Conservation (phyloP, 2,797 vertebrate genomes). For the Pseudomugil gertrudae region DNA sequence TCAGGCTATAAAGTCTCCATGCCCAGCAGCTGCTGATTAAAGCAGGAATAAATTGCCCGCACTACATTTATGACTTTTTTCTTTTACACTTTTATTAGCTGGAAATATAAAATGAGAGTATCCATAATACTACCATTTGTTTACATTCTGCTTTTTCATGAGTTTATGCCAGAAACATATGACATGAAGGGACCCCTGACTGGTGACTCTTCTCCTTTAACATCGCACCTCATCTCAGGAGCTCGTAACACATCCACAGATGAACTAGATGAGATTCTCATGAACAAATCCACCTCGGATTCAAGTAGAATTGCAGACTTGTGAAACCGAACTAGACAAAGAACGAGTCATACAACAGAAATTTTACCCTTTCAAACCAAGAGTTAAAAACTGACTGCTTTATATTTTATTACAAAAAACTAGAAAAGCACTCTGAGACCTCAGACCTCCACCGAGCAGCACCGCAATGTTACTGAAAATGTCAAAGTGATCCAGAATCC, state of each 20-base stretch:
- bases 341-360: too few species aligned
- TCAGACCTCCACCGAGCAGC: too few species aligned
- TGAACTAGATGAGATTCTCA: background rate
- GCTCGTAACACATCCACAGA: background rate
- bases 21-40: constrained; percentile 44
- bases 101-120: constrained; percentile 6
- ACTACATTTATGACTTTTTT: background rate
- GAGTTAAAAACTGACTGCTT: background rate
- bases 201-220: background rate
- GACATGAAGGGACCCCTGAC: background rate
- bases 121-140: background rate
- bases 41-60: constrained; percentile 18
- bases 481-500: too few species aligned
- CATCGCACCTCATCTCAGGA: background rate
- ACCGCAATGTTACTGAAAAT: too few species aligned
- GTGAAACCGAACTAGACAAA: too few species aligned
- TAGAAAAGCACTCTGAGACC: too few species aligned
- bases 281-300: background rate
- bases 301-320: background rate
- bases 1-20: constrained; percentile 4
- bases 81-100: constrained; percentile 2
- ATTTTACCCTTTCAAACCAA: background rate
- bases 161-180: background rate
- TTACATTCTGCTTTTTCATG: too few species aligned
- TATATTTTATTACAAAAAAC: too few species aligned